Evolutionary conservation across 2,113 vertebrate species (phyloP).

Genomic region (Meriones unguiculatus): DNA sequence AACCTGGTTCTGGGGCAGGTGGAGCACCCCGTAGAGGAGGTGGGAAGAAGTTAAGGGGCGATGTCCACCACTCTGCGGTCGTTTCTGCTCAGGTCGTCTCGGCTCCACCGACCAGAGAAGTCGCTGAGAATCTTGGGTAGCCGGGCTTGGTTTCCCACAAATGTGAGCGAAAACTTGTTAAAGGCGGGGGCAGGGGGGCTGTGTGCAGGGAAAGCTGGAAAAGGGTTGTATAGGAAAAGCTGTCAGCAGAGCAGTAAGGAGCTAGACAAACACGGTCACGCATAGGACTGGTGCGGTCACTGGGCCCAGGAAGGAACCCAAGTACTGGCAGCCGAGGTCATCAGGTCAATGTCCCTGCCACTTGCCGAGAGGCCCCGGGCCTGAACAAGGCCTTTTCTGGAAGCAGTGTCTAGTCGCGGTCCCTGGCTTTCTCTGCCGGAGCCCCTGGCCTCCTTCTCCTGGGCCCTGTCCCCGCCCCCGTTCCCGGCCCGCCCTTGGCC

Average conservation of each 20-base stretch:
- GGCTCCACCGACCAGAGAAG: neutral
- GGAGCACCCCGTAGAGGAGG: neutral
- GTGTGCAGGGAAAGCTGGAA: neutral
- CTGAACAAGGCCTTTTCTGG: neutral
- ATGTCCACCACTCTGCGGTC: neutral
- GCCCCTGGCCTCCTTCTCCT: neutral
- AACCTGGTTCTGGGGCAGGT: slow-evolving; percentile 56
- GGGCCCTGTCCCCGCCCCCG: slow-evolving; percentile 49
- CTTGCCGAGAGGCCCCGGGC: neutral
- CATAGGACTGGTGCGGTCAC: neutral
- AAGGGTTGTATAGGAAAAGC: neutral
- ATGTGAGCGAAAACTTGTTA: neutral
- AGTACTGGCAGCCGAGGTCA: neutral
- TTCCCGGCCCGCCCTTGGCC: slow-evolving; percentile 49
- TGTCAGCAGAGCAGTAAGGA: neutral
- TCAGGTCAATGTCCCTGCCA: neutral
- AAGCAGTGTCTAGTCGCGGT: neutral
- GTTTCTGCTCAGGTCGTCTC: neutral
- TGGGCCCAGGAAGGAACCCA: neutral
- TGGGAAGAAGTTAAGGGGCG: neutral
- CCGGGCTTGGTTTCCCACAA: neutral
- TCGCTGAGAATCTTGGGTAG: neutral
- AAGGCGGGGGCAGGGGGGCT: neutral
- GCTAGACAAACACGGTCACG: neutral
- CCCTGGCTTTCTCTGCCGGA: neutral